Conservation (phyloP, 1,140 invertebrate species). For the Ylistrum balloti region DNA sequence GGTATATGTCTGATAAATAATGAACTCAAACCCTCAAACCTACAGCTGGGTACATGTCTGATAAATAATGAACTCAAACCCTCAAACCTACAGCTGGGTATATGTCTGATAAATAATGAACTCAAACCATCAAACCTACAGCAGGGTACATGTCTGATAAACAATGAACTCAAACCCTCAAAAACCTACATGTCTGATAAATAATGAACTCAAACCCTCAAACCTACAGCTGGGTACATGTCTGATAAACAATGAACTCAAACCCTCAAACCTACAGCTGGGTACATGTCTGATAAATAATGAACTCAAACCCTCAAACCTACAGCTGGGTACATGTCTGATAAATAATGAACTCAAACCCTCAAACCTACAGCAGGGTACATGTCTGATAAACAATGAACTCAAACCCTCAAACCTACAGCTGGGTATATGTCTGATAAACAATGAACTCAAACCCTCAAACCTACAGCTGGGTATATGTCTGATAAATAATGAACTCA, state of each 20-base stretch:
- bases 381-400: background rate
- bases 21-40: conserved; percentile 73
- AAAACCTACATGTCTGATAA: conserved; percentile 47
- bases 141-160: conserved; percentile 58
- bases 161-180: conserved; percentile 69
- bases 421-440: conserved; percentile 53
- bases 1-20: conserved; percentile 40
- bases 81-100: conserved; percentile 77
- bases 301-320: conserved; percentile 73
- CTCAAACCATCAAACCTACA: conserved; percentile 77
- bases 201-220: conserved; percentile 69
- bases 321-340: conserved; percentile 68
- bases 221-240: conserved; percentile 73
- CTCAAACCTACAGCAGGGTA: conserved; percentile 76
- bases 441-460: conserved; percentile 69
- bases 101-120: background rate
- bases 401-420: conserved; percentile 77
- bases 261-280: conserved; percentile 77
- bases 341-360: conserved; percentile 61
- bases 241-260: conserved; percentile 5
- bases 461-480: conserved; percentile 72
- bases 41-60: conserved; percentile 68
- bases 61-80: conserved; percentile 61
- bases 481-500: conserved; percentile 1
- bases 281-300: conserved; percentile 50